These are phyloP conservation scores for Notamacropus eugenii DNA, from an alignment of 2,797 vertebrate species.

Conservation along the genomic window DNA sequence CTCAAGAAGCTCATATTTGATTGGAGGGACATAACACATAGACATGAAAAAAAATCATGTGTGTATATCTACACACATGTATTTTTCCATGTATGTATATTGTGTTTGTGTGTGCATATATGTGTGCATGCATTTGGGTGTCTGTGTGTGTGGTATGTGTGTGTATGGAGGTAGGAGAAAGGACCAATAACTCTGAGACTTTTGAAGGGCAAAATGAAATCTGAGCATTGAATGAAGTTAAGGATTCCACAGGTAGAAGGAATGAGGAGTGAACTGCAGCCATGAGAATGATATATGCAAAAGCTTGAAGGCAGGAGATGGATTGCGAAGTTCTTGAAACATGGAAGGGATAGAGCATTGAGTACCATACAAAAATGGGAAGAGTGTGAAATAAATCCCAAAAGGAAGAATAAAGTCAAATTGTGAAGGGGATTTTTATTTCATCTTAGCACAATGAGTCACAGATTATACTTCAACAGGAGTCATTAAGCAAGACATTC, in stretches of 20 bases:
- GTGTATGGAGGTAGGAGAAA: neutral
- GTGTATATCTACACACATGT: neutral
- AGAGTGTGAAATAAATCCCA: neutral
- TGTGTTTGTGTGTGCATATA: neutral
- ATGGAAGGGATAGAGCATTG: neutral
- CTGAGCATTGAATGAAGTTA: neutral
- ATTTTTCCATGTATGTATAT: neutral
- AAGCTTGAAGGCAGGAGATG: neutral
- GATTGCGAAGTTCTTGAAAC: neutral
- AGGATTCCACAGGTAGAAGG: neutral
- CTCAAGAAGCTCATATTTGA: neutral
- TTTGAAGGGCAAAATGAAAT: neutral
- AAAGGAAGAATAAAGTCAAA: neutral
- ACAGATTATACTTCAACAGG: neutral
- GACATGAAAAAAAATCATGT: neutral
- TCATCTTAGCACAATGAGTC: neutral
- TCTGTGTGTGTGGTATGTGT: neutral
- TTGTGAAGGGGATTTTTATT: neutral
- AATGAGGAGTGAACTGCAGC: neutral
- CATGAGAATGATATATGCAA: neutral
- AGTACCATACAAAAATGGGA: neutral
- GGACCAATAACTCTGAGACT: neutral
- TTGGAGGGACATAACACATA: neutral
- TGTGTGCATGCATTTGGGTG: too few species aligned
- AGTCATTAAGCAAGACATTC: neutral